Base-by-base conservation (phyloP, 2,888 invertebrate species). In the Sphaerophoria taeniata region DNA sequence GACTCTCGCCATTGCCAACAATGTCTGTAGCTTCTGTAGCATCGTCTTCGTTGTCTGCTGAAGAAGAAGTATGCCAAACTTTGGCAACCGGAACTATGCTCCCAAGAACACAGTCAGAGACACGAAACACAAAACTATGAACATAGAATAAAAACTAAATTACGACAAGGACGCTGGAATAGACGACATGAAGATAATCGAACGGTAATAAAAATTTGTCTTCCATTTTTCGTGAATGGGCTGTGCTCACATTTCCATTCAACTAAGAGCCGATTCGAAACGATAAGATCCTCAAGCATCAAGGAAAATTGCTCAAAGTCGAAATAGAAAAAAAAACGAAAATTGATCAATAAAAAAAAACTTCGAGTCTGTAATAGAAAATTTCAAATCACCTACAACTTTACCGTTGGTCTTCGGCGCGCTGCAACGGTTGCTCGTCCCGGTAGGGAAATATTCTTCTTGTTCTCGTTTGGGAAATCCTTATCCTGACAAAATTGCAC, bases 191-290 rank as follows among this genome's bases (percentile, higher is more conserved):
- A 77, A 76, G 76, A 85, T 85, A 77, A 85, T 81, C 85, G 85
- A 81, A 85, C 70, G 85, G 81, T 85, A 81, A 85, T 85, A 85
- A 85, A 85, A 85, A 85, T 85, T 85, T 85, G 85, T 85, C 85
- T 70, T 81, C 53, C 33, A 77, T 77, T 81, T 85, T 81, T 80
- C 69, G 56, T 70, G 63, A 85, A 81, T 76, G 84, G 71, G 72
- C 67, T 79, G 58, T 69, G 81, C 70, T 85, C 72, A 76, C 81
- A 80, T 72, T 76, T 77, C 55, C 56, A 80, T 80, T 24, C 72
- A 34, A 72, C 67, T 75, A 80, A 61, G 43, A 67, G 58, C 71
- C 70, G 70, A 70, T 75, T 73, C 70, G 45, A 67, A 67, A 16
- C 55, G 58, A 72, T 72, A 47, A 69, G 69, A 43, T 72, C 82